Conservation (phyloP, 2,113 vertebrate species). For the Garra rufa region DNA sequence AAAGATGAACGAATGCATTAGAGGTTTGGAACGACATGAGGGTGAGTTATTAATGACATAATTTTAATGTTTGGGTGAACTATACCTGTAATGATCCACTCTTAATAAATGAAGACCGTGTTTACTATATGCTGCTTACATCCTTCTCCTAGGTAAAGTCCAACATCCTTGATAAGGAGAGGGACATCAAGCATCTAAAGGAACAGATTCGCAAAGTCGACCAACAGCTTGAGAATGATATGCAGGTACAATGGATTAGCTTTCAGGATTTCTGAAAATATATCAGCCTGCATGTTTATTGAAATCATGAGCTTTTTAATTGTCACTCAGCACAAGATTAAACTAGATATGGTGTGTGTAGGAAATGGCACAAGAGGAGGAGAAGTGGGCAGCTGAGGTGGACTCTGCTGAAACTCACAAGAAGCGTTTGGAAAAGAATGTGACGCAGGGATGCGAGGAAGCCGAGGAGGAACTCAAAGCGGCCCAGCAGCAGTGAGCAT, state of each 20-base stretch:
- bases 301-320: background rate
- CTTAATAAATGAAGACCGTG: background rate
- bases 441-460: conserved; percentile 72
- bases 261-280: background rate
- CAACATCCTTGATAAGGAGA: conserved; percentile 74
- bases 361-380: conserved; percentile 72
- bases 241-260: conserved; percentile 66
- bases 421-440: conserved; percentile 74
- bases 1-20: too few species aligned
- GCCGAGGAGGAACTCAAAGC: conserved; percentile 73
- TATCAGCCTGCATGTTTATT: background rate
- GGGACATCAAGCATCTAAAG: conserved; percentile 74
- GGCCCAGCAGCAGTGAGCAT: conserved; percentile 75
- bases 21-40: too few species aligned
- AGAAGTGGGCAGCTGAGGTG: conserved; percentile 74
- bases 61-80: too few species aligned
- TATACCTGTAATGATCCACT: too few species aligned
- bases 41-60: too few species aligned
- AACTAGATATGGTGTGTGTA: conserved; percentile 51
- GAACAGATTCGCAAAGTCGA: conserved; percentile 78
- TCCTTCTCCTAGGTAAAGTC: conserved; percentile 67
- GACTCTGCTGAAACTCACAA: conserved; percentile 72
- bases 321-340: background rate
- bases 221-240: conserved; percentile 68
- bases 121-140: background rate